Evolutionary conservation across 2,113 vertebrate genomes (phyloP).

Genomic region (Brachypodius melanocephalos): DNA sequence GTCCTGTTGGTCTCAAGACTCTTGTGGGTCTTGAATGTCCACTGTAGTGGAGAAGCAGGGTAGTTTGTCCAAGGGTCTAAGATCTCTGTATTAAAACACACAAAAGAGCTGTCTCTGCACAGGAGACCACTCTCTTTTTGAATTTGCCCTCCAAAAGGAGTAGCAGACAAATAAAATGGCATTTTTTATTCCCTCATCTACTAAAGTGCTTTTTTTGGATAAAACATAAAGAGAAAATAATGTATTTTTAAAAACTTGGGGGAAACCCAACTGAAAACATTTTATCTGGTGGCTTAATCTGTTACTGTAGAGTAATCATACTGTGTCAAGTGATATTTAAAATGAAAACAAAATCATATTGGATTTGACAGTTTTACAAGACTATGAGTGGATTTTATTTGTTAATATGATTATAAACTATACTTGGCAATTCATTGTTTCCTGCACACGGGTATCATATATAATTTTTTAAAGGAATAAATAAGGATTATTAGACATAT

Average conservation of each 20-base stretch:
- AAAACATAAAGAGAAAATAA: neutral
- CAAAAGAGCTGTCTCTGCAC: neutral
- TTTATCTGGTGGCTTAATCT: neutral
- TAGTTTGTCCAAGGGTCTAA: neutral
- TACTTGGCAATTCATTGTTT: neutral
- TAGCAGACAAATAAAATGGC: fast-evolving
- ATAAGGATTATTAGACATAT: neutral
- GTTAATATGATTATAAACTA: neutral
- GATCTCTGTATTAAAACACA: neutral
- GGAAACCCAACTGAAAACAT: neutral
- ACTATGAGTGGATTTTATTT: neutral
- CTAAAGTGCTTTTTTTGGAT: neutral
- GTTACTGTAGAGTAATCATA: neutral
- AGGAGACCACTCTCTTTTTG: neutral
- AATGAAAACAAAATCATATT: neutral
- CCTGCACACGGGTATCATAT: neutral
- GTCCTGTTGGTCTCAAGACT: neutral
- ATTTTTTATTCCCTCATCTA: neutral
- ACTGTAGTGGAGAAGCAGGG: neutral
- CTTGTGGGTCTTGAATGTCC: fast-evolving
- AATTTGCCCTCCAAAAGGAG: neutral
- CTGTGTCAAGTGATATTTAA: neutral
- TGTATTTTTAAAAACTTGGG: neutral
- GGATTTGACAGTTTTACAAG: neutral
- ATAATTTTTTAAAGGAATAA: neutral